phyloP scores from a whole-genome alignment of 92 coral and sea anemone genomes.

The Actinernus sp. region DNA sequence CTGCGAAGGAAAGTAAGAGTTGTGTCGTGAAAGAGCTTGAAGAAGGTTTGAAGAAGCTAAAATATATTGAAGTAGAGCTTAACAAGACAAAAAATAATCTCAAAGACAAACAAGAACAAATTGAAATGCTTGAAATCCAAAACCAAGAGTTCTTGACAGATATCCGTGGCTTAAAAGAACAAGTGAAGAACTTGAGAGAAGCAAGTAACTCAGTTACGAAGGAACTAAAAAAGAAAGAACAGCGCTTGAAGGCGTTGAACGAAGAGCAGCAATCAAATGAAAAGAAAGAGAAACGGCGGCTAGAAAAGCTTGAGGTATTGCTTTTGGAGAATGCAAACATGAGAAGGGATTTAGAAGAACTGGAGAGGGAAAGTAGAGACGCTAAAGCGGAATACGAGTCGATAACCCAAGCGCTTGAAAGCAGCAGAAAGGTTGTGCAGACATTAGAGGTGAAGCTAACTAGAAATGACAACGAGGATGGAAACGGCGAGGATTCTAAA shows the following conservation, averaged over 20 bases:
- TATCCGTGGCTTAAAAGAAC: conserved; percentile 7
- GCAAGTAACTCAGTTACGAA: conserved; percentile 7
- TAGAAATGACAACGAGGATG: background rate
- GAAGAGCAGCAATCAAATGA: background rate
- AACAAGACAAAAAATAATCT: conserved; percentile 30
- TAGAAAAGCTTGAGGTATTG: background rate
- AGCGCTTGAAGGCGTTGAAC: background rate
- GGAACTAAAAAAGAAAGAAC: conserved; percentile 3
- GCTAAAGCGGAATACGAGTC: conserved; percentile 1
- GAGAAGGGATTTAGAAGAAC: background rate
- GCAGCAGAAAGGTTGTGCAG: conserved; percentile 45
- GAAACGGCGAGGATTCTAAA: background rate
- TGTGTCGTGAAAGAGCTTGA: conserved; percentile 14
- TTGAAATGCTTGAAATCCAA: conserved; percentile 15
- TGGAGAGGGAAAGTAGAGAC: background rate
- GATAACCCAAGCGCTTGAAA: conserved; percentile 61
- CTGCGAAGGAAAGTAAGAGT: conserved; percentile 3
- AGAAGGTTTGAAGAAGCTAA: conserved; percentile 15
- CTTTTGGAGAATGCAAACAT: background rate
- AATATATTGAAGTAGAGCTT: conserved; percentile 43
- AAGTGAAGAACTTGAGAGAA: conserved; percentile 7
- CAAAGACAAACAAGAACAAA: conserved; percentile 36
- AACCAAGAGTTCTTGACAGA: conserved; percentile 32
- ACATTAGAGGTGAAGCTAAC: background rate
- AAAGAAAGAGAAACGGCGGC: background rate